Conservation (phyloP, 2,113 vertebrate genomes). For the Lampris incognitus region DNA sequence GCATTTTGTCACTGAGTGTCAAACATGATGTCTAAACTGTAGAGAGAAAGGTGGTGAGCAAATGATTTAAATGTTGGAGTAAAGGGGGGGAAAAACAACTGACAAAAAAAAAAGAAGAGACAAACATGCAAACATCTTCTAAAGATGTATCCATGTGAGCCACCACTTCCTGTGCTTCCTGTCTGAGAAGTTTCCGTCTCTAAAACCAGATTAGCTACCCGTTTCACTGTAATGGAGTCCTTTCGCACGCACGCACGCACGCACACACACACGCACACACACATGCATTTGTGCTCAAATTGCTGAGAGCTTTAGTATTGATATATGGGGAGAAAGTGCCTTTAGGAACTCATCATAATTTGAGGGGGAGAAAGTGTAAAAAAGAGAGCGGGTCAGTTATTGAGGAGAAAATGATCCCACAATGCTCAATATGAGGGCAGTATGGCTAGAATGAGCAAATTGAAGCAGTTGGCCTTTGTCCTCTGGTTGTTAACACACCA, state of each 20-base stretch:
- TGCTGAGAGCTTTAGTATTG: background rate
- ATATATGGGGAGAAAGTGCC: background rate
- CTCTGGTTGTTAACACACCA: no score
- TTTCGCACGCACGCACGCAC: background rate
- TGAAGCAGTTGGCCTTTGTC: no score
- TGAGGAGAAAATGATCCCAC: background rate
- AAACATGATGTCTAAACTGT: no score
- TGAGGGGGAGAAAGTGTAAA: background rate
- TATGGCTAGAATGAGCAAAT: no score
- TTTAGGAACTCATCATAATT: background rate
- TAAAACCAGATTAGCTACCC: slow-evolving; percentile 26
- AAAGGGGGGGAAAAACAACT: background rate
- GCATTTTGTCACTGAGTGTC: no score
- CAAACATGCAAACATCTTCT: background rate
- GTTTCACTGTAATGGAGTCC: background rate
- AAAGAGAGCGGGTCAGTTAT: background rate
- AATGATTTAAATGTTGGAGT: background rate
- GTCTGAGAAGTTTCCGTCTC: slow-evolving; percentile 18
- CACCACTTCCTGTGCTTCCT: slow-evolving; percentile 13
- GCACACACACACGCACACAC: slow-evolving; percentile 5
- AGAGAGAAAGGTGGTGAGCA: background rate
- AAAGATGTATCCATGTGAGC: background rate
- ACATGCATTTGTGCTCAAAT: slow-evolving; percentile 1
- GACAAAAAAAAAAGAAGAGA: background rate
- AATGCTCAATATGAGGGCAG: no score